Evolutionary conservation across 2,113 vertebrate genomes (phyloP), one percentile per base, ranked within the genome.

Genomic region (Dipodomys stephensi): DNA sequence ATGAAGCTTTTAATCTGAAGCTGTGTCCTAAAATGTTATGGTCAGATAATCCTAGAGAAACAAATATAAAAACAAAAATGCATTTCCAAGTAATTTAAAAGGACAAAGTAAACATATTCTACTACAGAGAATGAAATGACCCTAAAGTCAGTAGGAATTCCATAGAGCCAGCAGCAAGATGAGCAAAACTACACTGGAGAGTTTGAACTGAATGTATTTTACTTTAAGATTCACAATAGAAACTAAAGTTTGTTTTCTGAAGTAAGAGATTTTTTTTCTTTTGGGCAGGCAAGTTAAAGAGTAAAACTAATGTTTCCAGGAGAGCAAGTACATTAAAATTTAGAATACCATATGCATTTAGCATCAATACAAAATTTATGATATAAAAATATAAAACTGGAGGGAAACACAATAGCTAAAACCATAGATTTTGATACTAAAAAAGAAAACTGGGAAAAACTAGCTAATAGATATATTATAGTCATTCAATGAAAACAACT

Each of bases 171-270:
- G 32, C 32, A 65, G 87, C 87, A 12, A n/a, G n/a, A 79, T 53
- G 4, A 94, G 27, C 2, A 62, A 90, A 20, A 12, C 76, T 39
- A 83, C 67, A 32, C 65, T 30, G 81, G 91, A 97, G 92, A 87
- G n/a, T 64, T 30, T 91, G 73, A 93, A 79, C 90, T 80, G 95
- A 96, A 95, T 93, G 89, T 87, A 46, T 95, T 74, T 2, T 49
- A 15, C 84, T 89, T 96, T 94, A 81, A 32, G 88, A 79, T 95
- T 94, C 94, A 87, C 77, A 30, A 87, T 78, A 88, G 28, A 96
- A 94, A 74, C 35, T 92, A 92, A 97, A 97, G 92, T 90, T 97
- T 88, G 95, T 27, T 84, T 87, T 88, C 60, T 90, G 87, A 92
- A 77, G 28, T 53, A 2, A 35, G 28, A 80, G 46, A 96, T 32